A percentile compares a stretch with the other conserved stretches of the same genome.
Evolutionary conservation across 1,140 invertebrate genomes (phyloP).

Genomic region (Neotoxoptera formosana): DNA sequence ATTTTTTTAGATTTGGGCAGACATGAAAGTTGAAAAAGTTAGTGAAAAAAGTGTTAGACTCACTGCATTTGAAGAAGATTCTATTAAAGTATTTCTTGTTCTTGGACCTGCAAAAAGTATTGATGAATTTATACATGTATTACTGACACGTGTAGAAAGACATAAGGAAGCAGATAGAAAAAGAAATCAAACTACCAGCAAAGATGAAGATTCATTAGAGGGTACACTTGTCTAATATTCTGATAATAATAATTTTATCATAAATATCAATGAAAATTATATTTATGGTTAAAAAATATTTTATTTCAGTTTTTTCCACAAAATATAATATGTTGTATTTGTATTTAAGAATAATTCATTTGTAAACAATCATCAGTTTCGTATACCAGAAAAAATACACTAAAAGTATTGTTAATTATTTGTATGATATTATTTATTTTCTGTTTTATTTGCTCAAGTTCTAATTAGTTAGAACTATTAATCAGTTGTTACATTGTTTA

Average conservation of each 20-base stretch:
- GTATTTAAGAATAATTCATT: neutral
- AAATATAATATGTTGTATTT: constrained; percentile 26
- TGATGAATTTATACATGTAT: constrained; percentile 32
- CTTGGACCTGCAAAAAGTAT: constrained; percentile 35
- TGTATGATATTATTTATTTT: constrained; percentile 23
- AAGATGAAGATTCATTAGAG: constrained; percentile 38
- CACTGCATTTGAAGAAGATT: constrained; percentile 81
- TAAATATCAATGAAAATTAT: neutral
- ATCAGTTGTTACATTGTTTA: neutral
- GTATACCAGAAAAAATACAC: neutral
- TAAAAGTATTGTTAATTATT: constrained; percentile 5
- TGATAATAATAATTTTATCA: constrained; percentile 21
- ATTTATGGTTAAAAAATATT: constrained; percentile 38
- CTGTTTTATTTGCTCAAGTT: neutral
- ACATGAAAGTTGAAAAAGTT: constrained; percentile 88
- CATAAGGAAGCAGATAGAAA: constrained; percentile 52
- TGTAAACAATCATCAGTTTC: neutral
- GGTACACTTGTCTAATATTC: constrained; percentile 19
- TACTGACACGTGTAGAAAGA: constrained; percentile 34
- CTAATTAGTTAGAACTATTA: neutral
- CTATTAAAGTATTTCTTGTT: constrained; percentile 52
- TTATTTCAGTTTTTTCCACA: constrained; percentile 34
- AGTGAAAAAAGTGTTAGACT: constrained; percentile 86
- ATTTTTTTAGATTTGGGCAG: constrained; percentile 77
- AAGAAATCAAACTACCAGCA: neutral